Evolutionary conservation across 2,797 vertebrate genomes (phyloP).

Genomic region (Cryptoblepharus egeriae): DNA sequence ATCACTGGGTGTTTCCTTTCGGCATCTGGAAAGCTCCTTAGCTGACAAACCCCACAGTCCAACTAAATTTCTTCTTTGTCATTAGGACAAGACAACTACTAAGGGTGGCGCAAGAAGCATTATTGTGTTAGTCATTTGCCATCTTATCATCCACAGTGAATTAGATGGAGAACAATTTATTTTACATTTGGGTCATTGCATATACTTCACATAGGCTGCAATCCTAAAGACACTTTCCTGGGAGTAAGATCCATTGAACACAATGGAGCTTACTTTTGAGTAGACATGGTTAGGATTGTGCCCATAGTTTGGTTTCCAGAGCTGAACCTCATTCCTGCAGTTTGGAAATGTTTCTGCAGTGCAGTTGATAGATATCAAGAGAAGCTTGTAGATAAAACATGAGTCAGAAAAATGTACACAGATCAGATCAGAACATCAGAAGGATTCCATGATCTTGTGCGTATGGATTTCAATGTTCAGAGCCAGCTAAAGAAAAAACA

Average conservation of each 20-base stretch:
- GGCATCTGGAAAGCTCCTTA: not conserved
- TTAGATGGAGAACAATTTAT: not conserved
- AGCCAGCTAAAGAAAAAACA: not conserved
- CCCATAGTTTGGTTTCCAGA: not conserved
- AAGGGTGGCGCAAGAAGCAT: conserved; percentile 13
- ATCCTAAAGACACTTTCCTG: too few species aligned
- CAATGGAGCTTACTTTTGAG: too few species aligned
- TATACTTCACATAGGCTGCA: not conserved
- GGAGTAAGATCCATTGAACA: too few species aligned
- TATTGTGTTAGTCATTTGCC: not conserved
- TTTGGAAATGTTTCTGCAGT: not conserved
- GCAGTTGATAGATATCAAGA: not conserved
- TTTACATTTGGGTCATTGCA: not conserved
- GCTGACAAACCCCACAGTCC: conserved; percentile 15
- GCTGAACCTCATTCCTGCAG: rapidly evolving
- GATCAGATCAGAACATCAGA: not conserved
- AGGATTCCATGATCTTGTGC: not conserved
- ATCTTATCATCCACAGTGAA: not conserved
- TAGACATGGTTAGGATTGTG: too few species aligned
- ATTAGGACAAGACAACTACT: conserved; percentile 44
- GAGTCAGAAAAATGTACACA: not conserved
- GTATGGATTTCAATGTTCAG: not conserved
- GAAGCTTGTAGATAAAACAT: not conserved
- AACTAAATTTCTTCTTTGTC: conserved; percentile 54
- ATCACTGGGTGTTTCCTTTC: conserved; percentile 51